Evolutionary conservation across 2,888 invertebrate genomes (phyloP).

Genomic region (Volucella inflata): DNA sequence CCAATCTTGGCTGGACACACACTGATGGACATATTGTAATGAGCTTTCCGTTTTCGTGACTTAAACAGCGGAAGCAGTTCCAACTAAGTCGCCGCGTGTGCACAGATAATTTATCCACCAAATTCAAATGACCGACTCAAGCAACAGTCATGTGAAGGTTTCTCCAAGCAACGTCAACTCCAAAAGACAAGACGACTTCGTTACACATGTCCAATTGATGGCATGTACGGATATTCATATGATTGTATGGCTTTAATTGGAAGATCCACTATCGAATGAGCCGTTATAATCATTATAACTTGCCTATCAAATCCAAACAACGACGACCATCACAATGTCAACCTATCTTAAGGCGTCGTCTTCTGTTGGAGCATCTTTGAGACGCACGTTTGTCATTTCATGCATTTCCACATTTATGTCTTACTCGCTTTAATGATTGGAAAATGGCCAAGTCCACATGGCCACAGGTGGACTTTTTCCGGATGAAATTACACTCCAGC

Average conservation of each 20-base stretch:
- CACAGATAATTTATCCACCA: conserved; percentile 47
- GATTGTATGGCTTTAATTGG: conserved; percentile 60
- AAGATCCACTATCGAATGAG: conserved; percentile 58
- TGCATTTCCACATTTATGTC: conserved; percentile 71
- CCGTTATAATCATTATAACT: conserved; percentile 61
- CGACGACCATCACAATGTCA: conserved; percentile 58
- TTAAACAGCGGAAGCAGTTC: conserved; percentile 34
- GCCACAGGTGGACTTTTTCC: conserved; percentile 64
- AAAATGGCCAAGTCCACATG: conserved; percentile 58
- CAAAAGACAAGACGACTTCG: conserved; percentile 62
- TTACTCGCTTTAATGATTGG: conserved; percentile 72
- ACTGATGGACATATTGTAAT: conserved; percentile 69
- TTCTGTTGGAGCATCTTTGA: conserved; percentile 6
- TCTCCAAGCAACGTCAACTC: conserved; percentile 34
- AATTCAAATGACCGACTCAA: conserved; percentile 44
- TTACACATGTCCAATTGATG: conserved; percentile 60
- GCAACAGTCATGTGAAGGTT: conserved; percentile 8
- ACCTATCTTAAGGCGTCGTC: conserved; percentile 37
- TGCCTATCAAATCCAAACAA: conserved; percentile 11
- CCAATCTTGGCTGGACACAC: conserved; percentile 56
- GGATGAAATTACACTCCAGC: conserved; percentile 39
- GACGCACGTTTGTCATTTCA: conserved; percentile 68
- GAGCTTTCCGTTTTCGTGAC: conserved; percentile 68
- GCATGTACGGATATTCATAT: neutral
- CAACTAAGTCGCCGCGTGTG: conserved; percentile 31